Evolutionary conservation across 2,797 vertebrate species (phyloP).

Genomic region (Crocodylus rhombifer): DNA sequence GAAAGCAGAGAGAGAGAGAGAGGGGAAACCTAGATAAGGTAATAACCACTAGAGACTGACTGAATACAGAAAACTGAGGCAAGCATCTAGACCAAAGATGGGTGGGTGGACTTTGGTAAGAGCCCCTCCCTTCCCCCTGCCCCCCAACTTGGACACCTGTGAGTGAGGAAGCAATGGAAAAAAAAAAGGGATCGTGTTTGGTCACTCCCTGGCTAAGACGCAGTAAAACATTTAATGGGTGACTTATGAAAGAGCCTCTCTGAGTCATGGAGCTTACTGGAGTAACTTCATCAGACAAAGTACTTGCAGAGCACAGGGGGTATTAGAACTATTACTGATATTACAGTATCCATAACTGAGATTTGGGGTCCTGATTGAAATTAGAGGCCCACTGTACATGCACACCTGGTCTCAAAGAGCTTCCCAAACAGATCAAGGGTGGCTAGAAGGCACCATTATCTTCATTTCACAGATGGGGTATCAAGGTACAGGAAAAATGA

Average conservation of each 20-base stretch:
- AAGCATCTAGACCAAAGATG: too few relatives aligned
- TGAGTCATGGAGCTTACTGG: not conserved
- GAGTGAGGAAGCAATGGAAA: not conserved
- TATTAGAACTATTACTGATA: not conserved
- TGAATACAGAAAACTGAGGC: too few relatives aligned
- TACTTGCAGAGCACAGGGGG: rapidly evolving
- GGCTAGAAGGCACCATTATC: not conserved
- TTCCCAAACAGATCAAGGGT: not conserved
- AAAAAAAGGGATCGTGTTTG: not conserved
- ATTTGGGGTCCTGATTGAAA: not conserved
- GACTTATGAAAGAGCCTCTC: not conserved
- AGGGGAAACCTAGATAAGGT: too few relatives aligned
- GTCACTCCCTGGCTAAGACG: not conserved
- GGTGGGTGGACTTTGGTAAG: too few relatives aligned
- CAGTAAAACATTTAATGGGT: not conserved
- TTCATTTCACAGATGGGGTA: not conserved
- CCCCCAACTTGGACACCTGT: too few relatives aligned
- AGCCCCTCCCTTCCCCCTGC: too few relatives aligned
- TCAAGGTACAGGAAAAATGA: not conserved
- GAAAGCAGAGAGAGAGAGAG: too few relatives aligned
- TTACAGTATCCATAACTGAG: too few relatives aligned
- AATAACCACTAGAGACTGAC: too few relatives aligned
- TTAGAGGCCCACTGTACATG: not conserved
- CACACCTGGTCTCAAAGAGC: not conserved
- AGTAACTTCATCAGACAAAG: not conserved